phyloP scores from a whole-genome alignment of 2,888 invertebrate species.

The Trachelus stipa region DNA sequence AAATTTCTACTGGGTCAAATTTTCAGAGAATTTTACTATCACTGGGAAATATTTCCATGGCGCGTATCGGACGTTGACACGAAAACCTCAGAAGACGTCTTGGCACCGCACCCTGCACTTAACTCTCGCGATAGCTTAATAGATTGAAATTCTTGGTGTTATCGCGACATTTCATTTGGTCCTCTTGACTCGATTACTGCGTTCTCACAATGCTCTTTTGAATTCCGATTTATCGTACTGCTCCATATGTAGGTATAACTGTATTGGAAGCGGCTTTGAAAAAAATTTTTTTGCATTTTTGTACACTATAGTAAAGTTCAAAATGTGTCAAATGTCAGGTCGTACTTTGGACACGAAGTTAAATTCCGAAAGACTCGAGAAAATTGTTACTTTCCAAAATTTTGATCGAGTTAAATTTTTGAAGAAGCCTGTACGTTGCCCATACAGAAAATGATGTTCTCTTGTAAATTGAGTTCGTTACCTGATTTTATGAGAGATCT shows the following conservation, averaged over 20 bases:
- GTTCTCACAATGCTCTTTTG: constrained; percentile 15
- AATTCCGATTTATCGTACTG: neutral
- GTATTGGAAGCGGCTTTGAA: no score
- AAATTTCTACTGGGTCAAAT: constrained; percentile 15
- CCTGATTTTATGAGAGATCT: neutral
- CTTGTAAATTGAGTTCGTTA: neutral
- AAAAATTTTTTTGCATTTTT: no score
- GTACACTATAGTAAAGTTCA: no score
- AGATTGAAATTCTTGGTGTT: constrained; percentile 37
- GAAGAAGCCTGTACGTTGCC: neutral
- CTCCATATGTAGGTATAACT: no score
- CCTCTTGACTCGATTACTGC: neutral
- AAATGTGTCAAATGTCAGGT: no score
- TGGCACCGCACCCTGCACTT: constrained; percentile 13
- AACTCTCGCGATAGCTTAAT: constrained; percentile 25
- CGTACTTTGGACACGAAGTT: no score
- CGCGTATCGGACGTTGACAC: constrained; percentile 5
- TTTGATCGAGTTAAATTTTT: neutral
- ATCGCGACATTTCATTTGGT: constrained; percentile 41
- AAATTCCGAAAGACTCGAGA: no score
- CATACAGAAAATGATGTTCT: neutral
- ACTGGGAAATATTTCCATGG: no score
- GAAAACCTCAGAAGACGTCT: neutral
- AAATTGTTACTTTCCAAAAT: no score
- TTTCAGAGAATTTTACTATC: neutral